Evolutionary conservation across 2,888 invertebrate species (phyloP).

Genomic region (Baronia brevicornis): DNA sequence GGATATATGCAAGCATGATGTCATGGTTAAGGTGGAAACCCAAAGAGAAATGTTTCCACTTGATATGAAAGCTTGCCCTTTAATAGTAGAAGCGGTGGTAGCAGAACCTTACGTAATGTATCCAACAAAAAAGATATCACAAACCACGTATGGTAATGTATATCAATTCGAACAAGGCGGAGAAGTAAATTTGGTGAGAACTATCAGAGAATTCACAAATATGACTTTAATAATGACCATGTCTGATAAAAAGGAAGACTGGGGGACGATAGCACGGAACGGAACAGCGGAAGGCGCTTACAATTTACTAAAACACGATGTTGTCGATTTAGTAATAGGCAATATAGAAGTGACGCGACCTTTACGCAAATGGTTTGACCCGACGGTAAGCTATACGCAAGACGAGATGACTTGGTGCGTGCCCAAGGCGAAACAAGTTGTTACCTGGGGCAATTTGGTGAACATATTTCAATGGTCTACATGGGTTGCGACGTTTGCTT

Average conservation of each 20-base stretch:
- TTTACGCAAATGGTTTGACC: conserved; percentile 60
- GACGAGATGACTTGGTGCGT: conserved; percentile 71
- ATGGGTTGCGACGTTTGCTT: conserved; percentile 54
- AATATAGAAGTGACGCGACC: conserved; percentile 64
- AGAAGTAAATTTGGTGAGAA: conserved; percentile 64
- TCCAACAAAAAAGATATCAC: conserved; percentile 38
- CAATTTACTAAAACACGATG: conserved; percentile 41
- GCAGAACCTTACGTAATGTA: conserved; percentile 69
- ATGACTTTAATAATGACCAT: conserved; percentile 56
- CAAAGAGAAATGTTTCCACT: conserved; percentile 54
- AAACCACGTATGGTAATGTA: conserved; percentile 41
- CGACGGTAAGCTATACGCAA: conserved; percentile 64
- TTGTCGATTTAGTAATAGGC: conserved; percentile 57
- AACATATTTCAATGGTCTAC: conserved; percentile 68
- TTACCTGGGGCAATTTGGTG: conserved; percentile 64
- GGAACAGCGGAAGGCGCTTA: conserved; percentile 59
- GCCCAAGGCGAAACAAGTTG: conserved; percentile 53
- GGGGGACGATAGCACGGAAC: conserved; percentile 49
- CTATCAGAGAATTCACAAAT: conserved; percentile 62
- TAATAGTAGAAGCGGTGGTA: conserved; percentile 55
- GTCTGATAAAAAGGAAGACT: conserved; percentile 53
- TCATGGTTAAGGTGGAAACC: conserved; percentile 36
- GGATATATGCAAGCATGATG: conserved; percentile 50
- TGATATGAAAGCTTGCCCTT: conserved; percentile 59
- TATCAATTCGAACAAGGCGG: conserved; percentile 56